Evolutionary conservation across 2,888 invertebrate genomes (phyloP), one percentile per base, ranked within the genome.

Genomic region (Taenaris catops): DNA sequence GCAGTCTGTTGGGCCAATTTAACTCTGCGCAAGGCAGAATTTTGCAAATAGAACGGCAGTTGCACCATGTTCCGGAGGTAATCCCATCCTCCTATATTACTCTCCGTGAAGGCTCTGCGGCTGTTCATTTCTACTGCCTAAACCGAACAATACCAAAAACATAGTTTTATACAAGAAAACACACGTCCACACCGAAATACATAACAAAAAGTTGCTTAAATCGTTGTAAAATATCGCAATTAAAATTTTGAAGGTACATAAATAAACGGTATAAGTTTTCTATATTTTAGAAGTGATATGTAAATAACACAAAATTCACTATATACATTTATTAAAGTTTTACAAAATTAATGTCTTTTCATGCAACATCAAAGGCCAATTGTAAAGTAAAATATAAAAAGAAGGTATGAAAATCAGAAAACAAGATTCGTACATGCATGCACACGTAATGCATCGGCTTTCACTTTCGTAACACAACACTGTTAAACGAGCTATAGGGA

Each of bases 41-140:
- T 98, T 87, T 99, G 99, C 38, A 99, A 88, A 74, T 97, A 99
- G 81, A 99, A 99, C 0, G 99, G 99, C 58, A 99, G 88, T 70
- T 98, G 99, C 10, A 99, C 97, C 89, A 99, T 93, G 71, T 99
- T 99, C 45, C 96, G 91, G 27, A 98, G 84, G 66, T 97, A 98
- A 76, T 95, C 95, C 87, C 97, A 96, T 0, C 98, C 98, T 40
- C 97, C 97, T 51, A 98, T 97, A 70, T 94, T 95, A 44, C 94
- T 96, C 71, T 98, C 98, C 16, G 93, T 94, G 56, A 97, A 94
- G 16, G 96, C 89, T 9, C 96, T 90, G 7, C 95, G 90, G 55
- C 96, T 95, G 74, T 96, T 96, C 38, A 94, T 90, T 81, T 97
- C 96, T 27, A 96, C 96, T 6, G 96, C 96, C 94, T 94, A 17